phyloP scores from a whole-genome alignment of 2,797 vertebrate genomes.

The Fistularia tabacaria region DNA sequence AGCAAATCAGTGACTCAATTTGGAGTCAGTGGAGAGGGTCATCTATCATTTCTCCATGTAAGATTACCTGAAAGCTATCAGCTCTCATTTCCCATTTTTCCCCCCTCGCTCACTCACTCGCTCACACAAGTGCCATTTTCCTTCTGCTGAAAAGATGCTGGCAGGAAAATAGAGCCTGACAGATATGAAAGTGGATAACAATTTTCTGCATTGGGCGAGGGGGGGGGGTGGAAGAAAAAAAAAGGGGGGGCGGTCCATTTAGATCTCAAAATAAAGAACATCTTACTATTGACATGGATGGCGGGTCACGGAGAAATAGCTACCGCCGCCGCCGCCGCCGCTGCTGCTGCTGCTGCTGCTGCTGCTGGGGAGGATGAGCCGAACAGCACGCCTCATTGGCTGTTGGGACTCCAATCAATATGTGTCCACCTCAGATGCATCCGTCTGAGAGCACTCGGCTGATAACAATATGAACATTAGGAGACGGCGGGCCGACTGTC shows the following conservation, averaged over 20 bases:
- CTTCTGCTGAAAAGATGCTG: conserved; percentile 23
- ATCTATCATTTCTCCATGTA: conserved; percentile 53
- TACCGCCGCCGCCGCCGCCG: conserved; percentile 57
- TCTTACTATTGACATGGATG: conserved; percentile 46
- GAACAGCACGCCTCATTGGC: conserved; percentile 59
- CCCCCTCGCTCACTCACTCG: conserved; percentile 6
- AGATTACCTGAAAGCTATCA: conserved; percentile 66
- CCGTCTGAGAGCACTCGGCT: conserved; percentile 26
- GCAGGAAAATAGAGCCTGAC: conserved; percentile 36
- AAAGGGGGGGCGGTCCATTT: conserved; percentile 39
- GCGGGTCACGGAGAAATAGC: conserved; percentile 68
- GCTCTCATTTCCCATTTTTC: conserved; percentile 15
- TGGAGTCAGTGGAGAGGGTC: conserved; percentile 8
- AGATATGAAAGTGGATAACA: conserved; percentile 55
- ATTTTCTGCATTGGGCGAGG: conserved; percentile 40
- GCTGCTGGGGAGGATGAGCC: conserved; percentile 52
- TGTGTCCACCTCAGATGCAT: conserved; percentile 17
- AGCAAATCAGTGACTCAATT: no score
- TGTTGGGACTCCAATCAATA: conserved; percentile 38
- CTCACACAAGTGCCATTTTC: conserved; percentile 4
- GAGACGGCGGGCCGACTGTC: conserved; percentile 18
- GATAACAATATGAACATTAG: conserved; percentile 30
- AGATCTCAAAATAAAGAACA: conserved; percentile 69
- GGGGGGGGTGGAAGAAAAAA: no score
- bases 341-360: conserved; percentile 63